Percentiles rank a stretch among this genome's conserved stretches.
Conservation (phyloP, 2,888 invertebrate species). For the Celastrina argiolus region DNA sequence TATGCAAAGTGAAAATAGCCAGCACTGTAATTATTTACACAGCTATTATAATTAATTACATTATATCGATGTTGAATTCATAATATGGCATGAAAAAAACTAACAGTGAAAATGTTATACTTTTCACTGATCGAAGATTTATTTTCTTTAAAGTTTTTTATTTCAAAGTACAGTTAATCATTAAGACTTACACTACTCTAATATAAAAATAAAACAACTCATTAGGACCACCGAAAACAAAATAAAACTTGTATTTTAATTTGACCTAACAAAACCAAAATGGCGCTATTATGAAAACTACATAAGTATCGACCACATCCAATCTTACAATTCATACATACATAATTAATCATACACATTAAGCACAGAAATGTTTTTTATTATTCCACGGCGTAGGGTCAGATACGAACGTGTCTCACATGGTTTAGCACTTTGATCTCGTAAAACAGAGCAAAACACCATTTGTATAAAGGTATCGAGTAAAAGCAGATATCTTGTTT, state of each 20-base stretch:
- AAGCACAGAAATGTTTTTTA: not conserved
- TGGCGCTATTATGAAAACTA: too few species aligned
- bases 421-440: constrained; percentile 1
- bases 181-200: not conserved
- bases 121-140: not conserved
- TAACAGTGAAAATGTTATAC: not conserved
- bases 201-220: too few species aligned
- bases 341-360: not conserved
- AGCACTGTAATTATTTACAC: constrained; percentile 16
- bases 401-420: not conserved
- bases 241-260: too few species aligned
- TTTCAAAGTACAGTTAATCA: not conserved
- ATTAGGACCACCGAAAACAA: too few species aligned
- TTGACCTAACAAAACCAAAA: too few species aligned
- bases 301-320: not conserved
- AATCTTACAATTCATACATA: not conserved
- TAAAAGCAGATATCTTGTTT: not conserved
- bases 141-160: not conserved
- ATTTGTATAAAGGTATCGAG: not conserved
- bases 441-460: constrained; percentile 5
- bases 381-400: not conserved
- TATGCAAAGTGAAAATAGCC: constrained; percentile 20
- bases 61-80: constrained; percentile 20
- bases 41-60: constrained; percentile 21
- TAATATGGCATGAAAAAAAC: constrained; percentile 11